These are phyloP conservation scores for Microctonus brassicae DNA, from an alignment of 2,888 invertebrate genomes.

Conservation along the genomic window DNA sequence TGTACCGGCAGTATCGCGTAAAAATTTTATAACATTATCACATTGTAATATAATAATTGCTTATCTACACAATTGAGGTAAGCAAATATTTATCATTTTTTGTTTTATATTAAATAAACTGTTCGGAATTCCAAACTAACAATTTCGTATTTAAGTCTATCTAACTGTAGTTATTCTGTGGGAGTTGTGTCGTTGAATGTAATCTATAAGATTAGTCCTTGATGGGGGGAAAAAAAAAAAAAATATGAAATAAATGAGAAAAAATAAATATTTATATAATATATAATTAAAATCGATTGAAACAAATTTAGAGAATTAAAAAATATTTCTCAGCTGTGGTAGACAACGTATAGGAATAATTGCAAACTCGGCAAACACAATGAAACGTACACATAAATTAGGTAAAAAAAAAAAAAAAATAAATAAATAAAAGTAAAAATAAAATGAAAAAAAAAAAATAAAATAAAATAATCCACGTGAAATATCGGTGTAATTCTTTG, in stretches of 20 bases:
- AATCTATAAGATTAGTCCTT: conserved; percentile 17
- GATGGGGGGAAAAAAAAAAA: conserved; percentile 20
- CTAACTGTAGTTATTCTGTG: conserved; percentile 18
- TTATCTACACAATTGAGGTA: neutral
- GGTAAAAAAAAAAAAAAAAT: conserved; percentile 26
- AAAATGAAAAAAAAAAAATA: neutral
- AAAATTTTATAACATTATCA: conserved; percentile 36
- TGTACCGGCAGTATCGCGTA: conserved; percentile 48
- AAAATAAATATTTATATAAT: conserved; percentile 22
- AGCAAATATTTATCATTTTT: neutral
- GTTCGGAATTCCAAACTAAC: neutral
- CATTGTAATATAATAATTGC: conserved; percentile 7
- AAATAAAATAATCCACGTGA: neutral
- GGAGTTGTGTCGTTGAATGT: conserved; percentile 42
- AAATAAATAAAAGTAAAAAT: no score
- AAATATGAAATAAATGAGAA: conserved; percentile 30
- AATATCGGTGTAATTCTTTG: neutral
- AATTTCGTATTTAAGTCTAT: neutral
- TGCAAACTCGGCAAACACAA: conserved; percentile 47
- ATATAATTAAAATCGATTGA: neutral
- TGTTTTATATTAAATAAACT: neutral
- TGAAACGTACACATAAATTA: conserved; percentile 47
- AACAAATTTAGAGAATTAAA: conserved; percentile 39
- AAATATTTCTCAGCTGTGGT: conserved; percentile 66
- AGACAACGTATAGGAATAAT: conserved; percentile 64